Evolutionary conservation across 1,140 invertebrate genomes (phyloP), one percentile per base, ranked within the genome.

Genomic region (Brachionus plicatilis): DNA sequence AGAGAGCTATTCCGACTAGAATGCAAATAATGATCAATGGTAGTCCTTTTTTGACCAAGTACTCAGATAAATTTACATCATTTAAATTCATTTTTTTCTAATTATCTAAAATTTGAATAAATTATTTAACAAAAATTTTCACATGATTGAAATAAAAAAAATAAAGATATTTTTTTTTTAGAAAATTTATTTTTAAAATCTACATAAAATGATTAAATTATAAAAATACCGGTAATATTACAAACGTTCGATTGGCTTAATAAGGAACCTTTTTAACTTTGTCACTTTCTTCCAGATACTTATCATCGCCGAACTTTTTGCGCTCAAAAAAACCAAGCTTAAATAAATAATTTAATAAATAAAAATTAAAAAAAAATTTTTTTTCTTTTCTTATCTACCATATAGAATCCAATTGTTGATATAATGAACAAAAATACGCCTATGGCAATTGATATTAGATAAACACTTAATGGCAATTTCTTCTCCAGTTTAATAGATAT

Each of bases 281-380:
- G 12, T 82, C 79, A 9, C 60, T 60, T 17, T 82, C 79, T 41
- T 82, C 33, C 17, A 82, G 20, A 68, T 82, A 82, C 41, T 65
- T 65, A 60, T 82, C 79, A 24, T 82, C 79, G 11, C 79, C 79
- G 27, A 82, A 82, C 33, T 68, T 60, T 82, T 82, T 82, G 14
- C 79, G 79, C 65, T 82, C 79, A 68, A 82, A 82, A 65, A 82
- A 82, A 37, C 79, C 79, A 33, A 80, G 76, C 75, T 78, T 11
- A 56, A 78, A 45, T 7, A 8, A n/a, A 56, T 27, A 78, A 47
- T 27, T 29, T 47, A 47, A 56, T 2, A 17, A n/a, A 24, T n/a
- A 20, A 47, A 14, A 78, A 6, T 56, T 17, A 41, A 78, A n/a
- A n/a, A n/a, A n/a, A n/a, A n/a, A 75, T 6, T 6, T 9, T 37